A percentile compares a stretch with the other conserved stretches of the same genome.
These are phyloP conservation scores for Camptogramma bilineatum DNA, from an alignment of 2,888 invertebrate species.

Conservation along the genomic window DNA sequence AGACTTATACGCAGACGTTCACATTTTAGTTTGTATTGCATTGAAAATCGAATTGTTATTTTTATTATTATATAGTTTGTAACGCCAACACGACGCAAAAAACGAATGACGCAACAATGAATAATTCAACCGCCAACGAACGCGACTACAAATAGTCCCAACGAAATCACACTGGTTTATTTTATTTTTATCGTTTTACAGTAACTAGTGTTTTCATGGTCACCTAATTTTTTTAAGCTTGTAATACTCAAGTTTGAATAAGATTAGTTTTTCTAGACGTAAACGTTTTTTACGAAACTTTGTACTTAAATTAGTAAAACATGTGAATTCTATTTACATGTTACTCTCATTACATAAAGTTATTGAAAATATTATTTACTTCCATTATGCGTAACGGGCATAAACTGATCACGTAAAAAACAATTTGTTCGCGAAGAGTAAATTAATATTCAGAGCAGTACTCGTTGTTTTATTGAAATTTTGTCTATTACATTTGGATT, in stretches of 20 bases:
- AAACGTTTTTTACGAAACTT: too few relatives aligned
- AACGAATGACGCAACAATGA: background rate
- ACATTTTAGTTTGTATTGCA: background rate
- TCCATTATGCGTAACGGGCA: background rate
- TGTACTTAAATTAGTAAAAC: too few relatives aligned
- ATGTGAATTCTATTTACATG: background rate
- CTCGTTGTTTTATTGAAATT: background rate
- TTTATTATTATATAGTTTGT: background rate
- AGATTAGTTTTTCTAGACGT: too few relatives aligned
- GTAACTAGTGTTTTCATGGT: background rate
- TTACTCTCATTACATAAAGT: background rate
- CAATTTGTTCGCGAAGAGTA: background rate
- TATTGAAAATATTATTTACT: background rate
- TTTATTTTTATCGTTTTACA: background rate
- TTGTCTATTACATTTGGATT: conserved; percentile 7
- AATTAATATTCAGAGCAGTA: conserved; percentile 3
- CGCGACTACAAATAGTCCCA: background rate
- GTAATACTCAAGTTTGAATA: too few relatives aligned
- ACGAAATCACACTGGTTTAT: background rate
- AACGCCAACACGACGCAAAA: background rate
- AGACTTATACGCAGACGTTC: background rate
- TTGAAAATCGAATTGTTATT: background rate
- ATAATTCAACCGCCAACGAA: conserved; percentile 2
- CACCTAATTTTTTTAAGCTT: too few relatives aligned
- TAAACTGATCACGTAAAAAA: conserved; percentile 4